Conservation (phyloP, 1,140 invertebrate species). For the Drosophila subobscura region DNA sequence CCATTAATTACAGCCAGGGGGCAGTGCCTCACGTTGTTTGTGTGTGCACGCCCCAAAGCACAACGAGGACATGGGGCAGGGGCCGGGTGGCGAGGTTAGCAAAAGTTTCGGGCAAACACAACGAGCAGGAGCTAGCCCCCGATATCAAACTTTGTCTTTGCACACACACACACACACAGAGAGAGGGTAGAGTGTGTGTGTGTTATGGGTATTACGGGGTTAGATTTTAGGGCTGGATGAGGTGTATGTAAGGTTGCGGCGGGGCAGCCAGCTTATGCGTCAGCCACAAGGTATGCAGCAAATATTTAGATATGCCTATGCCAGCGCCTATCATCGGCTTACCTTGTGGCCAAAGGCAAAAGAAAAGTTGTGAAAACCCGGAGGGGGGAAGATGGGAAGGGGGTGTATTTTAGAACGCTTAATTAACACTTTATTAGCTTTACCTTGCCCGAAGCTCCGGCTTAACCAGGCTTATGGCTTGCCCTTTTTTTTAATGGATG, state of each 20-base stretch:
- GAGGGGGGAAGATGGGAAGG: constrained; percentile 21
- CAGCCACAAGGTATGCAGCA: constrained; percentile 66
- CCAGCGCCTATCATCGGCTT: constrained; percentile 3
- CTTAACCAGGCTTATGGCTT: constrained; percentile 52
- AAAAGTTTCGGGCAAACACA: constrained; percentile 26
- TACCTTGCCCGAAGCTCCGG: constrained; percentile 37
- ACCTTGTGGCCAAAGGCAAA: neutral
- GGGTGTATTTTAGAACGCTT: constrained; percentile 58
- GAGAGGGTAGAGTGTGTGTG: too few species aligned
- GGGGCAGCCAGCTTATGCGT: constrained; percentile 41
- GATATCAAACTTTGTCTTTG: constrained; percentile 45
- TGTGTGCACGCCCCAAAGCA: constrained; percentile 26
- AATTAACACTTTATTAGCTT: constrained; percentile 70
- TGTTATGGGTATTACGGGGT: constrained; percentile 11
- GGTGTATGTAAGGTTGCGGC: neutral
- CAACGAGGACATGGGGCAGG: constrained; percentile 5
- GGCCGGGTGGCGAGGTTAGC: neutral
- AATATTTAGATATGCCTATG: constrained; percentile 66
- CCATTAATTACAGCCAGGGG: constrained; percentile 65
- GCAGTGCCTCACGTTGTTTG: constrained; percentile 28
- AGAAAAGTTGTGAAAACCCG: constrained; percentile 22
- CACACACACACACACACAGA: constrained; percentile 8
- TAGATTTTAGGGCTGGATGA: neutral
- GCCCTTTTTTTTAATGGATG: constrained; percentile 7
- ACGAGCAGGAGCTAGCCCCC: constrained; percentile 11